Evolutionary conservation across 2,888 invertebrate genomes (phyloP).

Genomic region (Smittia aterrima): DNA sequence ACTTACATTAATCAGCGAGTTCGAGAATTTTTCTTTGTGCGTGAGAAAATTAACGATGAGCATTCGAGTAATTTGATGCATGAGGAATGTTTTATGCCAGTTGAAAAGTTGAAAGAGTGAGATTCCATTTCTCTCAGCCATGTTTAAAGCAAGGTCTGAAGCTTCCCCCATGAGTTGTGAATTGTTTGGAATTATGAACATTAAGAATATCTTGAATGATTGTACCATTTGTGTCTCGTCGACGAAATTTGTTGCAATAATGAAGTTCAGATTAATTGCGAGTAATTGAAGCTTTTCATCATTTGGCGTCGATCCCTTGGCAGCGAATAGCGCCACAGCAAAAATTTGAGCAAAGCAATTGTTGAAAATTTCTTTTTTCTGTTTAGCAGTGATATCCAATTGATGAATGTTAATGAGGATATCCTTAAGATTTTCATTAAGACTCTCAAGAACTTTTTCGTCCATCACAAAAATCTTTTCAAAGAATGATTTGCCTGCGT

Average conservation of each 20-base stretch:
- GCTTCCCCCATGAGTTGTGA: slow-evolving; percentile 51
- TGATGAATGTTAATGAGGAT: background rate
- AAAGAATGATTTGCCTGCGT: background rate
- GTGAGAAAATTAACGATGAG: background rate
- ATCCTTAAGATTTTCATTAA: background rate
- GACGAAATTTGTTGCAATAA: background rate
- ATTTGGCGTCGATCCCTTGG: background rate
- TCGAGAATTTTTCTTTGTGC: background rate
- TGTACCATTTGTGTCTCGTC: slow-evolving; percentile 47
- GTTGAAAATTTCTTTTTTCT: background rate
- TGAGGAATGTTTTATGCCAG: slow-evolving; percentile 47
- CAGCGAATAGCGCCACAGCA: background rate
- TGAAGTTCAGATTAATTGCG: background rate
- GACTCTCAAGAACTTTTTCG: background rate
- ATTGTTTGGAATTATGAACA: slow-evolving; percentile 49
- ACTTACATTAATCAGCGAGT: background rate
- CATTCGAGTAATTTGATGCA: background rate
- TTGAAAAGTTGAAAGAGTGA: slow-evolving; percentile 51
- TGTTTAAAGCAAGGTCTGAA: slow-evolving; percentile 48
- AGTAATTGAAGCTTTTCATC: background rate
- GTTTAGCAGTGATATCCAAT: background rate
- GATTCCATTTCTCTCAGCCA: slow-evolving; percentile 49
- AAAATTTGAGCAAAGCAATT: background rate
- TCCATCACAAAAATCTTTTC: background rate
- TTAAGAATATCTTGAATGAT: slow-evolving; percentile 51